A percentile compares a stretch with the other conserved stretches of the same genome.
Evolutionary conservation across 2,888 invertebrate species (phyloP).

Genomic region (Drosophila seclusa): DNA sequence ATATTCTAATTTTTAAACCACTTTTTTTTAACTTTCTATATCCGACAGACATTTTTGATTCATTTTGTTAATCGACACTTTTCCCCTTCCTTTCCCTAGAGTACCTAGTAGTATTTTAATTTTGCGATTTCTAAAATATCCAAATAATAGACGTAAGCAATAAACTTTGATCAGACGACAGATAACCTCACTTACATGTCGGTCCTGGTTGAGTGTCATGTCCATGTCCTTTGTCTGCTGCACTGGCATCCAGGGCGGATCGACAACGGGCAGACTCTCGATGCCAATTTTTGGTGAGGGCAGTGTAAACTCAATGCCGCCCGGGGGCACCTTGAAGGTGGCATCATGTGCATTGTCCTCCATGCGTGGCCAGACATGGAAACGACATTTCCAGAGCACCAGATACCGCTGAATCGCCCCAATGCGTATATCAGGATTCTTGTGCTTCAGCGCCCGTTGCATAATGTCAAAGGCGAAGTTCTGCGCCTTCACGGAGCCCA

Average conservation of each 20-base stretch:
- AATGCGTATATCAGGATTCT: slow-evolving; percentile 92
- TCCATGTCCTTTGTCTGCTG: slow-evolving; percentile 99
- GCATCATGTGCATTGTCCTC: slow-evolving; percentile 96
- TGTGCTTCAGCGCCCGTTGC: slow-evolving; percentile 93
- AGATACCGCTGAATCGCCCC: slow-evolving; percentile 94
- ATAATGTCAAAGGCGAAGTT: slow-evolving; percentile 95
- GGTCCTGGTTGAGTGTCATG: slow-evolving; percentile 98
- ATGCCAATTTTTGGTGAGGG: slow-evolving; percentile 99
- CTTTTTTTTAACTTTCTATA: no score
- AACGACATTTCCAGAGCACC: slow-evolving; percentile 97
- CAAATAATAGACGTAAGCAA: rapidly evolving
- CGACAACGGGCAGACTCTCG: slow-evolving; percentile 96
- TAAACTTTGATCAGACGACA: background rate
- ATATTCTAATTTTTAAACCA: no score
- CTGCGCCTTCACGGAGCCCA: slow-evolving; percentile 96
- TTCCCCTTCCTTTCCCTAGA: background rate
- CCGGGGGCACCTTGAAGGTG: slow-evolving; percentile 99
- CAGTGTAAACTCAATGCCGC: slow-evolving; percentile 99
- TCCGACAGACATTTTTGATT: no score
- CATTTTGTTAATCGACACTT: no score
- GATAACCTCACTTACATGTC: slow-evolving; percentile 89
- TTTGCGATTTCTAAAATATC: background rate
- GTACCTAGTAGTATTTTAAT: background rate
- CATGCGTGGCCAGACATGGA: slow-evolving; percentile 99
- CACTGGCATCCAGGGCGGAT: slow-evolving; percentile 99